Evolutionary conservation across 1,140 invertebrate genomes (phyloP).

Genomic region (Diachasma alloeum): DNA sequence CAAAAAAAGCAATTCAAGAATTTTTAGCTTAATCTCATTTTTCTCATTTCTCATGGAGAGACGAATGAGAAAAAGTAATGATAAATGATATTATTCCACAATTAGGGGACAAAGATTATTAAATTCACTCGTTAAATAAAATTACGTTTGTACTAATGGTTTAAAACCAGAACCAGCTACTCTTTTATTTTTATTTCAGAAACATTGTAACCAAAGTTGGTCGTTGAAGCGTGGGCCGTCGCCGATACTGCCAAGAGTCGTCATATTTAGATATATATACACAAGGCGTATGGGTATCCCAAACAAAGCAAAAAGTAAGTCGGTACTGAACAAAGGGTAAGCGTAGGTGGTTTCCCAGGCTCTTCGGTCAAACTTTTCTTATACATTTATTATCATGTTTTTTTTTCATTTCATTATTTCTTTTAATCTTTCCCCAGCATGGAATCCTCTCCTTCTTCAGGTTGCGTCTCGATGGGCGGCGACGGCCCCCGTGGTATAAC

Average conservation of each 20-base stretch:
- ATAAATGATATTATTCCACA: not conserved
- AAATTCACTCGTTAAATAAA: not conserved
- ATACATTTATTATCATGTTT: constrained; percentile 10
- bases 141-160: not conserved
- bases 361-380: constrained; percentile 26
- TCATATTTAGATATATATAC: constrained; percentile 19
- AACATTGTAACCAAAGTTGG: not conserved
- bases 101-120: not conserved
- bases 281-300: not conserved
- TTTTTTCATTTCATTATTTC: constrained; percentile 8
- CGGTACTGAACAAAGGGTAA: constrained; percentile 26
- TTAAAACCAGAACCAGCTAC: not conserved
- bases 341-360: constrained; percentile 44
- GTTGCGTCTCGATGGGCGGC: constrained; percentile 31
- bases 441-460: constrained; percentile 25
- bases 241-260: not conserved
- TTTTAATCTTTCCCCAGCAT: constrained; percentile 14
- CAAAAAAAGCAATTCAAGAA: too few relatives aligned
- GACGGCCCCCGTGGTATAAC: constrained; percentile 32
- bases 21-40: not conserved
- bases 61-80: not conserved
- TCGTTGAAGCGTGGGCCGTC: not conserved
- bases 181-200: not conserved
- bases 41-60: not conserved
- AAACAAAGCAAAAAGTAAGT: constrained; percentile 18